Evolutionary conservation across 2,113 vertebrate genomes (phyloP).

Genomic region (Gavialis gangeticus): DNA sequence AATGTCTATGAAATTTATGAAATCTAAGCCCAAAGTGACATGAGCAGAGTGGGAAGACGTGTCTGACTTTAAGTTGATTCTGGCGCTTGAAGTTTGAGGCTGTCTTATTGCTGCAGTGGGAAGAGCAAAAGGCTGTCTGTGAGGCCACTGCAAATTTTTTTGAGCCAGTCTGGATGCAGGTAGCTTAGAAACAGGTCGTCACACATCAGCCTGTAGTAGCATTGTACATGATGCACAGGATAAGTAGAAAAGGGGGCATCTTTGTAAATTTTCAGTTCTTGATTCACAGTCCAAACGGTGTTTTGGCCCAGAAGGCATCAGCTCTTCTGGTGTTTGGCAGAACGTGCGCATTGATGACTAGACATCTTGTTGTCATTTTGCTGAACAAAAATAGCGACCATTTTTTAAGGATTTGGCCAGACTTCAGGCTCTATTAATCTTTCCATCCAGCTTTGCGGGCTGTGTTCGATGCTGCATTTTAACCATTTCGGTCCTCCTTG

Average conservation of each 20-base stretch:
- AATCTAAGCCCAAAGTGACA: no score
- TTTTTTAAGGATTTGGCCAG: slow-evolving; percentile 65
- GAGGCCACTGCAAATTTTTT: not conserved
- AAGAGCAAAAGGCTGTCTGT: not conserved
- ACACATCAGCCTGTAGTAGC: not conserved
- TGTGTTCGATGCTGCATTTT: slow-evolving; percentile 13
- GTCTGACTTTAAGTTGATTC: not conserved
- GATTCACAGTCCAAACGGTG: not conserved
- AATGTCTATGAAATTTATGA: no score
- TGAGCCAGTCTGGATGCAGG: not conserved
- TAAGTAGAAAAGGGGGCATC: not conserved
- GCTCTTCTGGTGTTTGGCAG: slow-evolving; percentile 34
- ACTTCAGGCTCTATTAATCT: slow-evolving; percentile 45
- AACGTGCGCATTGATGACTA: slow-evolving; percentile 42
- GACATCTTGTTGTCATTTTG: slow-evolving; percentile 68
- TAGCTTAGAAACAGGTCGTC: not conserved
- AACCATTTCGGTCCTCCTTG: slow-evolving; percentile 4
- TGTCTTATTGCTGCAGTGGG: not conserved
- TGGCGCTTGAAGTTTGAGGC: not conserved
- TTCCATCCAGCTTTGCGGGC: slow-evolving; percentile 51
- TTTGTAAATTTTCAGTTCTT: not conserved
- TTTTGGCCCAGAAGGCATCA: slow-evolving; percentile 9
- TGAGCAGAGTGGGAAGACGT: no score
- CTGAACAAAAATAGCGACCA: slow-evolving; percentile 57
- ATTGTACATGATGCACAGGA: not conserved